Evolutionary conservation across 2,888 invertebrate species (phyloP).

Genomic region (Pediacus dermestoides): DNA sequence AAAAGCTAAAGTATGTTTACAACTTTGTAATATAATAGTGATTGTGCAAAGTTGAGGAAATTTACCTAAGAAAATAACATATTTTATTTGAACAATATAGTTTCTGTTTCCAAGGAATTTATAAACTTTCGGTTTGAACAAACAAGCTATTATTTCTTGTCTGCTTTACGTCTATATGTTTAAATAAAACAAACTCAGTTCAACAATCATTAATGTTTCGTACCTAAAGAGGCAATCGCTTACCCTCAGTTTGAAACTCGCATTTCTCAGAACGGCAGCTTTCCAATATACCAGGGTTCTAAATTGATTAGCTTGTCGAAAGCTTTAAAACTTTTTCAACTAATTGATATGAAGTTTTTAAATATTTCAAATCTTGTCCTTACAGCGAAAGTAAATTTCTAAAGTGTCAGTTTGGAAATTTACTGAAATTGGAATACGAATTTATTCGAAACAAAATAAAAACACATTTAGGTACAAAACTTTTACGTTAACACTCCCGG

Average conservation of each 20-base stretch:
- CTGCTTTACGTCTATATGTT: conserved; percentile 9
- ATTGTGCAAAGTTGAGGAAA: too few species aligned
- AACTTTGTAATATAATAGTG: too few species aligned
- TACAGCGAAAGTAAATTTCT: conserved; percentile 2
- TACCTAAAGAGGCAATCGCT: conserved; percentile 22
- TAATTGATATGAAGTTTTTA: conserved; percentile 30
- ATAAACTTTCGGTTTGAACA: conserved; percentile 9
- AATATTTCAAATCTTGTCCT: conserved; percentile 21
- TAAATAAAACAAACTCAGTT: conserved; percentile 23
- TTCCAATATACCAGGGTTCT: conserved; percentile 21
- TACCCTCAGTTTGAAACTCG: conserved; percentile 22
- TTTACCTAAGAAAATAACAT: too few species aligned
- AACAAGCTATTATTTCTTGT: conserved; percentile 11
- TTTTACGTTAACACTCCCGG: too few species aligned
- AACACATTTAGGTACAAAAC: too few species aligned
- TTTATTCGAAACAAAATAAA: too few species aligned
- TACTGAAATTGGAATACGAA: conserved; percentile 1
- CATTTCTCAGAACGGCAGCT: conserved; percentile 23
- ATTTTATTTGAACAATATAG: too few species aligned
- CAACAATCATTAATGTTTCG: conserved; percentile 22
- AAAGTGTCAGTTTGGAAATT: neutral
- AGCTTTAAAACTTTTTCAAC: conserved; percentile 24
- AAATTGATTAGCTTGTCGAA: conserved; percentile 25
- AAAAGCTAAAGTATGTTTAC: too few species aligned
- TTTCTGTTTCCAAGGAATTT: conserved; percentile 7